phyloP scores from a whole-genome alignment of 2,113 vertebrate species.

The Apeltes quadracus region DNA sequence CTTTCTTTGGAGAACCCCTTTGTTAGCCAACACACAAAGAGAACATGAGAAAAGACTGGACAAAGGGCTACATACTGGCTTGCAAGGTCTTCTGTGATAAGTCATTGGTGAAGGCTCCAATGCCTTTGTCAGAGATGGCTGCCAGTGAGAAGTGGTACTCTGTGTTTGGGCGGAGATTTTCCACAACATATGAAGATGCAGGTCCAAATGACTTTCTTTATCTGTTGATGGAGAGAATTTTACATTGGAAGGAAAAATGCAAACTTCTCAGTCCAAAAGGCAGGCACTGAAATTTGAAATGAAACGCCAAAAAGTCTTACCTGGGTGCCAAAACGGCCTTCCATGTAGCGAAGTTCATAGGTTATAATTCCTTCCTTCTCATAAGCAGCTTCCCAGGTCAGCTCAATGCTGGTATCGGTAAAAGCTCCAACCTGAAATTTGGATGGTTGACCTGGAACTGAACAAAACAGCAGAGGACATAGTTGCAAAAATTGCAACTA shows the following conservation, averaged over 20 bases:
- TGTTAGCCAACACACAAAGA: slow-evolving; percentile 42
- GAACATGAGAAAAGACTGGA: slow-evolving; percentile 51
- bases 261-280: neutral
- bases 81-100: slow-evolving; percentile 94
- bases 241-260: too few species aligned
- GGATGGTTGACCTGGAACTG: slow-evolving; percentile 96
- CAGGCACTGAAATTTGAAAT: neutral
- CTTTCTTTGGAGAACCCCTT: slow-evolving; percentile 10
- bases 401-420: slow-evolving; percentile 89
- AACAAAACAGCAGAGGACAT: slow-evolving; percentile 28
- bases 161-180: slow-evolving; percentile 92
- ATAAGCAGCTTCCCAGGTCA: slow-evolving; percentile 91
- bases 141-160: slow-evolving; percentile 95
- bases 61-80: slow-evolving; percentile 94
- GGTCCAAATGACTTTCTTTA: slow-evolving; percentile 90
- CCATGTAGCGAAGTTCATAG: slow-evolving; percentile 90
- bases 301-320: slow-evolving; percentile 69
- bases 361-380: slow-evolving; percentile 92
- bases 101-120: slow-evolving; percentile 94
- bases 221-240: slow-evolving; percentile 73
- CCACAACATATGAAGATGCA: slow-evolving; percentile 86
- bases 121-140: slow-evolving; percentile 91
- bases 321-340: slow-evolving; percentile 84
- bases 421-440: slow-evolving; percentile 93
- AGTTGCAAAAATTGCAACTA: neutral